phyloP scores from a whole-genome alignment of 2,888 invertebrate genomes.

The Drosophila leonis region DNA sequence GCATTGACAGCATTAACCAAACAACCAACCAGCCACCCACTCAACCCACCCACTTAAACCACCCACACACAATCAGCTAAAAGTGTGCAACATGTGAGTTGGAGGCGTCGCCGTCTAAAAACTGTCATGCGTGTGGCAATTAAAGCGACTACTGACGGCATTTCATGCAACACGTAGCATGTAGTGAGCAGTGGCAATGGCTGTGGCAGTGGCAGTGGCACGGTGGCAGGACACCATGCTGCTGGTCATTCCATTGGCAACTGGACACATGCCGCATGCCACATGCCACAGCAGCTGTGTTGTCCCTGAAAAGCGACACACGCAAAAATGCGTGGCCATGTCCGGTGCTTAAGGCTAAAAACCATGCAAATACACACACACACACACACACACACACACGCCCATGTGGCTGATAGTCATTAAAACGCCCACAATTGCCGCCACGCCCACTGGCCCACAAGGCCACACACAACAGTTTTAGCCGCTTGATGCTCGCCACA shows the following conservation, averaged over 20 bases:
- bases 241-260: slow-evolving; percentile 3
- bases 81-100: slow-evolving; percentile 2
- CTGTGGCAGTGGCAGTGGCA: background rate
- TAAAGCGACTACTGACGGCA: slow-evolving; percentile 54
- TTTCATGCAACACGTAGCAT: slow-evolving; percentile 58
- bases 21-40: background rate
- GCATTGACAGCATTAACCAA: slow-evolving; percentile 3
- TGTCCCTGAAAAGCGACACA: slow-evolving; percentile 33
- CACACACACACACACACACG: background rate
- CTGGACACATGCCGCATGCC: slow-evolving; percentile 17
- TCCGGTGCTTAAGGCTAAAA: slow-evolving; percentile 28
- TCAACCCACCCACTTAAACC: background rate
- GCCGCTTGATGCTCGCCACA: slow-evolving; percentile 19
- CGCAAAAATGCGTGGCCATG: slow-evolving; percentile 46
- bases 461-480: slow-evolving; percentile 9
- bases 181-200: slow-evolving; percentile 1
- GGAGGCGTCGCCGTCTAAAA: slow-evolving; percentile 27
- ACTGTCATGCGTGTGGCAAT: slow-evolving; percentile 59
- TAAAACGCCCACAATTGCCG: slow-evolving; percentile 46
- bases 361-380: slow-evolving; percentile 12
- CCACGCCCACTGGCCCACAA: slow-evolving; percentile 45
- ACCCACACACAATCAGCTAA: background rate
- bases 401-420: slow-evolving; percentile 34
- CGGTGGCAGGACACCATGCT: slow-evolving; percentile 5
- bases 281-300: slow-evolving; percentile 19